These are phyloP conservation scores for Teleopsis dalmanni DNA, from an alignment of 1,140 invertebrate species.

Conservation along the genomic window DNA sequence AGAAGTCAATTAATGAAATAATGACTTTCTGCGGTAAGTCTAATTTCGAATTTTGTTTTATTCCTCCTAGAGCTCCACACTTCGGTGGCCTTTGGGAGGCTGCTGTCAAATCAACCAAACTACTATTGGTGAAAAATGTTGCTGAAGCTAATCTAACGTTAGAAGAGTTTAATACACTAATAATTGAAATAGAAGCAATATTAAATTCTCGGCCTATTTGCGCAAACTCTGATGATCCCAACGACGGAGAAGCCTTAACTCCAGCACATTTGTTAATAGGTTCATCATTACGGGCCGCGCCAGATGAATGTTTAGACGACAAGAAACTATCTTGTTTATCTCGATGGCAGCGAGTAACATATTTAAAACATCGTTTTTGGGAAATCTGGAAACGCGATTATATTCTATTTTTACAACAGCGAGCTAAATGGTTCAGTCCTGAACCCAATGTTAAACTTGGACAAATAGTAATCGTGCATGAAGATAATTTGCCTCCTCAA, in stretches of 20 bases:
- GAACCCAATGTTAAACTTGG: conserved; percentile 19
- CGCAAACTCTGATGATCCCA: conserved; percentile 12
- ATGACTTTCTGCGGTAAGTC: conserved; percentile 3
- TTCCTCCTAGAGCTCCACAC: conserved; percentile 24
- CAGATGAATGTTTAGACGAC: not conserved
- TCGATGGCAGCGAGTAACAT: conserved; percentile 4
- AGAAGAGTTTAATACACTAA: conserved; percentile 8
- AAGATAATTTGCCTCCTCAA: conserved; percentile 29
- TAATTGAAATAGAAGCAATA: conserved; percentile 19
- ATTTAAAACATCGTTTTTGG: conserved; percentile 24
- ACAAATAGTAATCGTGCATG: conserved; percentile 31
- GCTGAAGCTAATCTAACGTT: conserved; percentile 3
- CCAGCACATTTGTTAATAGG: conserved; percentile 30
- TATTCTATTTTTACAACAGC: conserved; percentile 20
- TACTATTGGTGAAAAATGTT: conserved; percentile 5
- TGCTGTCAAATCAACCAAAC: conserved; percentile 8
- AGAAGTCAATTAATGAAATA: not conserved
- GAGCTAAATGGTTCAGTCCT: conserved; percentile 26
- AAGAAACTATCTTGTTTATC: not conserved
- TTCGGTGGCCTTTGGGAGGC: conserved; percentile 28
- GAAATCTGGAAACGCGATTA: conserved; percentile 25
- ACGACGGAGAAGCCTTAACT: conserved; percentile 18
- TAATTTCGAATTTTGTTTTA: conserved; percentile 23
- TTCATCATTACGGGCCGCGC: conserved; percentile 7
- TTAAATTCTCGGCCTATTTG: conserved; percentile 21